Evolutionary conservation across 2,113 vertebrate species (phyloP), one percentile per base, ranked within the genome.

Genomic region (Silurus asotus): DNA sequence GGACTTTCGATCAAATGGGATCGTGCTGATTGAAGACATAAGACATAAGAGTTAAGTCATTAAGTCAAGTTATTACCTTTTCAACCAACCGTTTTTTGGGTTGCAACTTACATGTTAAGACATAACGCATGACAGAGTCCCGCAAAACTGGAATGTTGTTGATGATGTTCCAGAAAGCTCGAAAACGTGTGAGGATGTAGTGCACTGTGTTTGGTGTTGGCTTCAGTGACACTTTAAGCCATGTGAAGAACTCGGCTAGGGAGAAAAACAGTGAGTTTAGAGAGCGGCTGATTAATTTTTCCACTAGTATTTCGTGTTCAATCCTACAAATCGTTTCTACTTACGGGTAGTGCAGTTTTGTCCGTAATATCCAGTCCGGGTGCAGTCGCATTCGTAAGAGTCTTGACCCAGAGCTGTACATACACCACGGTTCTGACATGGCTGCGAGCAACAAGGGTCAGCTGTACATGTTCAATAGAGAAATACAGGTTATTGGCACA

Each of bases 1-100:
- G 98, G 98, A 83, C 97, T 99, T 8, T 98, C 98, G 76, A 99
- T 95, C 92, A 99, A 88, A 92, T 99, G 95, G 84, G 98, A 95
- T 69, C 98, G 95, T 56, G 97, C 98, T 99, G 87, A 53, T 62
- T 62, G 6, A 85, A 93, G 92, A 76, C 69, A 59, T 88, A 72
- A n/a, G 9, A 79, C 37, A 59, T n/a, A n/a, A n/a, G 37, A 37
- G 37, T 37, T 37, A 37, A 37, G 37, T 37, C 37, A 37, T 37
- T 37, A 37, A 37, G 37, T 37, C 37, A 37, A 37, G 37, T 37
- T 37, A 37, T 37, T 37, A 37, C 2, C 37, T 37, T 2, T 37
- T 37, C 37, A 2, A 25, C 51, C 28, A 3, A 15, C 8, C 15
- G 14, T 62, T 7, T 17, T 55, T 23, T 23, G 56, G 17, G 56